phyloP scores from a whole-genome alignment of 1,140 invertebrate species.

The Calycopis cecrops region DNA sequence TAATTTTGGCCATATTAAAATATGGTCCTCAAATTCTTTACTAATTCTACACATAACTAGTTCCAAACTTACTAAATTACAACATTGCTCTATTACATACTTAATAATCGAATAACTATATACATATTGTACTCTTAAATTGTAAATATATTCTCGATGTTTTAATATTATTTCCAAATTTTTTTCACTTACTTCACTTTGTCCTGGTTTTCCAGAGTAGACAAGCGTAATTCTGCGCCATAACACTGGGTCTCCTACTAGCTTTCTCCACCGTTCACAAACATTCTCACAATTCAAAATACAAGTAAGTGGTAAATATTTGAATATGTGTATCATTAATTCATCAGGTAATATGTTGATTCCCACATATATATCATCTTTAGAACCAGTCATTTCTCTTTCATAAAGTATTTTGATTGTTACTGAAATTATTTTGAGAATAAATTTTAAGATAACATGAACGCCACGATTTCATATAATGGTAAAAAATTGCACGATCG shows the following conservation, averaged over 20 bases:
- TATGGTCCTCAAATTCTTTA: conserved; percentile 52
- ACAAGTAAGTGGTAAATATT: conserved; percentile 49
- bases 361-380: conserved; percentile 19
- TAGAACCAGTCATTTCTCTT: conserved; percentile 31
- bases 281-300: conserved; percentile 52
- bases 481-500: no score
- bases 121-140: conserved; percentile 62
- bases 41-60: conserved; percentile 56
- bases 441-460: no score
- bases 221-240: conserved; percentile 53
- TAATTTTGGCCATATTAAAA: conserved; percentile 51
- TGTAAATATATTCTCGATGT: conserved; percentile 42
- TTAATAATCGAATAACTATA: conserved; percentile 50
- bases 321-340: conserved; percentile 58
- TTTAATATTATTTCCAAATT: conserved; percentile 47
- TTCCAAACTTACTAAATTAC: conserved; percentile 54
- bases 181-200: conserved; percentile 49
- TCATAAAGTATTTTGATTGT: no score
- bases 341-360: conserved; percentile 63
- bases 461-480: no score
- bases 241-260: conserved; percentile 42
- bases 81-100: conserved; percentile 48
- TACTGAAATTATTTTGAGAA: no score
- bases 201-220: conserved; percentile 55
- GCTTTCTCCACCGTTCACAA: conserved; percentile 50